These are phyloP conservation scores for Onychostoma macrolepis DNA, from an alignment of 2,113 vertebrate genomes.

Conservation along the genomic window DNA sequence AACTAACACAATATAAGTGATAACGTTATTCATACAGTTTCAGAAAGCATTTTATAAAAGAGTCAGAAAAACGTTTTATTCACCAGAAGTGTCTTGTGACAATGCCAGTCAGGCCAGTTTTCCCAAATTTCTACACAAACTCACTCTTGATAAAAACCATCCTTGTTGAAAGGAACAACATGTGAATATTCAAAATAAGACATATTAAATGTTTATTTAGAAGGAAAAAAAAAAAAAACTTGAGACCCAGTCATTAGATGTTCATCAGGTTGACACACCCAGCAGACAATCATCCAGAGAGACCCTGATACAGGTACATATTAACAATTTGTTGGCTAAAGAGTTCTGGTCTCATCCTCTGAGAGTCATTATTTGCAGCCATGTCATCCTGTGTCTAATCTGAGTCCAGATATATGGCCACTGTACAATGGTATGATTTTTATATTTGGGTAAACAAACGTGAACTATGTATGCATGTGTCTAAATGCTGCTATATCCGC, in stretches of 20 bases:
- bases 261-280: not conserved
- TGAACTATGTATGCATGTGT: conserved; percentile 12
- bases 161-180: not conserved
- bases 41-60: conserved; percentile 4
- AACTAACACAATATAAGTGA: conserved; percentile 64
- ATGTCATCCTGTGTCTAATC: conserved; percentile 7
- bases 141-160: conserved; percentile 11
- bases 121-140: not conserved
- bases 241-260: not conserved
- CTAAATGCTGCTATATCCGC: conserved; percentile 57
- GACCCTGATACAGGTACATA: not conserved
- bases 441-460: conserved; percentile 7
- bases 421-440: conserved; percentile 20
- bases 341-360: not conserved
- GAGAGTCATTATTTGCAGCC: not conserved
- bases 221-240: not conserved
- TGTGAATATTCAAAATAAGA: not conserved
- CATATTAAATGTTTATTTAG: not conserved
- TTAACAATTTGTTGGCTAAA: not conserved
- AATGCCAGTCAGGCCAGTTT: not conserved
- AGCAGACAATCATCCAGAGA: conserved; percentile 21
- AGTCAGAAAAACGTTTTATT: conserved; percentile 42
- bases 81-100: conserved; percentile 48
- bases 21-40: not conserved
- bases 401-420: conserved; percentile 8